A percentile compares a stretch with the other conserved stretches of the same genome.
Evolutionary conservation across 1,140 invertebrate species (phyloP).

Genomic region (Gerris buenoi): DNA sequence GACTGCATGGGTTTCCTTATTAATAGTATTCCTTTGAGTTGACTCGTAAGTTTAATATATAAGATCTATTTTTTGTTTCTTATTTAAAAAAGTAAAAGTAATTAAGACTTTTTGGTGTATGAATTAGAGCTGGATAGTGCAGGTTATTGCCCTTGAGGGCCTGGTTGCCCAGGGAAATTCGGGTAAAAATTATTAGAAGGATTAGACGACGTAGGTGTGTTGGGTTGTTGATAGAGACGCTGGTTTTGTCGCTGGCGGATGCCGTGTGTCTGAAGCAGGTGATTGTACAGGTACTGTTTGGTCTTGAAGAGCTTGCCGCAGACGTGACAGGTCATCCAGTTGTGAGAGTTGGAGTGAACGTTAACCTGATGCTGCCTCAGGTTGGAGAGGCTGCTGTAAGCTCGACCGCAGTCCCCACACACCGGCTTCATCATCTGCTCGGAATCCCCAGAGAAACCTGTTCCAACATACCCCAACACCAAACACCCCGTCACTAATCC

Average conservation of each 20-base stretch:
- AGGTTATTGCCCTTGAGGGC: no score
- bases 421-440: slow-evolving; percentile 35
- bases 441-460: slow-evolving; percentile 15
- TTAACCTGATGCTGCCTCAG: slow-evolving; percentile 57
- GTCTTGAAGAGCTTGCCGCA: slow-evolving; percentile 52
- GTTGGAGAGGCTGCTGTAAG: slow-evolving; percentile 47
- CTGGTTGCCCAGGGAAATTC: background rate
- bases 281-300: slow-evolving; percentile 52
- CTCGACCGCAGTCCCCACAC: slow-evolving; percentile 48
- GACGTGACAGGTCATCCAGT: slow-evolving; percentile 44
- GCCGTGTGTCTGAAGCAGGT: slow-evolving; percentile 49
- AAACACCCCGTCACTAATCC: background rate
- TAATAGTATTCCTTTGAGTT: no score
- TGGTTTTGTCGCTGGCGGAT: slow-evolving; percentile 37
- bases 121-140: no score
- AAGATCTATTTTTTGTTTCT: no score
- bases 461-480: slow-evolving; percentile 7
- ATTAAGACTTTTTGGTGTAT: no score
- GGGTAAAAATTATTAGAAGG: background rate
- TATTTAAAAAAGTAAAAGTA: no score
- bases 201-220: no score
- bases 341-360: slow-evolving; percentile 46
- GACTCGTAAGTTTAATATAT: no score
- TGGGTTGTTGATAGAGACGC: slow-evolving; percentile 2
- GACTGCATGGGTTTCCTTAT: no score